Conservation (phyloP, 92 coral and sea anemone genomes). For the Porites cylindrica region DNA sequence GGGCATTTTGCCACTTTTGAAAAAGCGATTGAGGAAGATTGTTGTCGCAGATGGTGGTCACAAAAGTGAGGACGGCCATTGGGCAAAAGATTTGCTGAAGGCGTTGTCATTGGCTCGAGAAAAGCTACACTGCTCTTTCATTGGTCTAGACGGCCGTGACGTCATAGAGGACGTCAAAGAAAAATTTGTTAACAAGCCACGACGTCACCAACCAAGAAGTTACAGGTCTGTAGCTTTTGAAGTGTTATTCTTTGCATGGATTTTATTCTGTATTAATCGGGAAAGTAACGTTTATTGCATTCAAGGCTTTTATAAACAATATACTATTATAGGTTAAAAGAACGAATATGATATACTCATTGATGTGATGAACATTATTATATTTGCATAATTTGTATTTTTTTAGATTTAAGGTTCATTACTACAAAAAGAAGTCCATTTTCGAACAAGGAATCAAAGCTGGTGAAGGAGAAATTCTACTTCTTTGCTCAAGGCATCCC, state of each 20-base stretch:
- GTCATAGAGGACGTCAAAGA: conserved; percentile 60
- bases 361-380: no score
- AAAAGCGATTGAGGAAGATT: conserved; percentile 57
- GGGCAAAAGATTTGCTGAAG: conserved; percentile 48
- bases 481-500: conserved; percentile 55
- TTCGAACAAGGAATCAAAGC: conserved; percentile 36
- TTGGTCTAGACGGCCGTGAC: conserved; percentile 70
- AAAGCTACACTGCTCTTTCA: conserved; percentile 79
- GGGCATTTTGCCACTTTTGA: conserved; percentile 76
- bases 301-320: no score
- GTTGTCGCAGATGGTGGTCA: conserved; percentile 78
- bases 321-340: no score
- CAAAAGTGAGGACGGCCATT: conserved; percentile 32
- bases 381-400: no score
- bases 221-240: conserved; percentile 38
- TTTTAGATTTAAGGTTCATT: conserved; percentile 55
- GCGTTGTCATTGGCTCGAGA: conserved; percentile 78
- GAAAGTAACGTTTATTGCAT: no score
- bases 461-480: conserved; percentile 70
- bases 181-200: conserved; percentile 51
- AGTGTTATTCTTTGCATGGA: no score
- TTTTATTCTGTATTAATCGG: no score
- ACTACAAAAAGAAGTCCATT: conserved; percentile 35
- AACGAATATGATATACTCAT: no score
- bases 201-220: conserved; percentile 48